phyloP scores from a whole-genome alignment of 2,888 invertebrate genomes.

The Cactoblastis cactorum region DNA sequence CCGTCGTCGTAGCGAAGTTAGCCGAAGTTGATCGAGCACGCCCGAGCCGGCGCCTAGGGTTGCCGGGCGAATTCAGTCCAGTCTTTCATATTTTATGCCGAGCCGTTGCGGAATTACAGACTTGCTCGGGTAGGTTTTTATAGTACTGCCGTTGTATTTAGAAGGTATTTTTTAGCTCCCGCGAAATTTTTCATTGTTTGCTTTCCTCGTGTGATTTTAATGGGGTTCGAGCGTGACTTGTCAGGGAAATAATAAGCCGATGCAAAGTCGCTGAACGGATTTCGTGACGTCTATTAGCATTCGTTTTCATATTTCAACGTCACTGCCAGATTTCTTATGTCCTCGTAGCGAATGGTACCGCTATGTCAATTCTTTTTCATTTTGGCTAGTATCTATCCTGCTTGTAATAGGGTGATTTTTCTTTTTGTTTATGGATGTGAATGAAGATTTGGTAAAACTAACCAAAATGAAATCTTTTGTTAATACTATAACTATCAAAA shows the following conservation, averaged over 20 bases:
- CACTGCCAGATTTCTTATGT: conserved; percentile 17
- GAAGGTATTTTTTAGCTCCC: conserved; percentile 61
- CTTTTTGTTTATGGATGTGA: background rate
- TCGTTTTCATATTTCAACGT: conserved; percentile 18
- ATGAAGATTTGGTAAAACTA: too few species aligned
- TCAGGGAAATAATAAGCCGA: conserved; percentile 37
- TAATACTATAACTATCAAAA: too few species aligned
- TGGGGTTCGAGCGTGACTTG: conserved; percentile 43
- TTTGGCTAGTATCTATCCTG: background rate
- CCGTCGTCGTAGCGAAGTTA: conserved; percentile 50
- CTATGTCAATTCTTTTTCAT: background rate
- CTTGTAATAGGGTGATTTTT: background rate
- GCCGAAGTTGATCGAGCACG: conserved; percentile 46
- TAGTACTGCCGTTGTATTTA: conserved; percentile 65
- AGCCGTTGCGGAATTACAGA: conserved; percentile 71
- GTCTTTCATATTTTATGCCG: conserved; percentile 79
- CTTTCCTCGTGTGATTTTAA: conserved; percentile 63
- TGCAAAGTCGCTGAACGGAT: conserved; percentile 35
- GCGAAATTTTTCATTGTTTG: conserved; percentile 65
- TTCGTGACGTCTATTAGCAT: conserved; percentile 28
- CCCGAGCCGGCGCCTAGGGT: conserved; percentile 40
- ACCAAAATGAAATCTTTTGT: too few species aligned
- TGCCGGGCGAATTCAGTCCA: conserved; percentile 63
- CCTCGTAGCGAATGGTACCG: conserved; percentile 11
- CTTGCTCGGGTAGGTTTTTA: conserved; percentile 75